Evolutionary conservation across 2,797 vertebrate genomes (phyloP).

Genomic region (Amniataba percoides): DNA sequence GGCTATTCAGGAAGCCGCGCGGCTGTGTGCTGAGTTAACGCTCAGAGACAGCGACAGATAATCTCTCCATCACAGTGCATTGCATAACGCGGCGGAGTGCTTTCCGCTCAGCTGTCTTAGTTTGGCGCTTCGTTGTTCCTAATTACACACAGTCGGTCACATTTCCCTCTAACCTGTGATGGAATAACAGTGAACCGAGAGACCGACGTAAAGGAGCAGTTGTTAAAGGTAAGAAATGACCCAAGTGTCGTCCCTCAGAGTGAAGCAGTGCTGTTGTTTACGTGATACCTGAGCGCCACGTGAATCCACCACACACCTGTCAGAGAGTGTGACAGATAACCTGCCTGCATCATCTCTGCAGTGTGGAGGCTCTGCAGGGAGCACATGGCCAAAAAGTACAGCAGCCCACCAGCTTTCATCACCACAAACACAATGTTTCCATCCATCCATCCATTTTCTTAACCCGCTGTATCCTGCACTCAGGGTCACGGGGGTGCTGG

Average conservation of each 20-base stretch:
- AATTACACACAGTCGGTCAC: not conserved
- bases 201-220: constrained; percentile 26
- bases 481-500: no score
- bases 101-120: not conserved
- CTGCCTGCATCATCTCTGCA: not conserved
- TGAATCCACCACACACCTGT: not conserved
- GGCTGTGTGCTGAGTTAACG: not conserved
- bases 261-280: not conserved
- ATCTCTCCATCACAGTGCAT: constrained; percentile 1
- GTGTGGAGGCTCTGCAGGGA: not conserved
- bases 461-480: no score
- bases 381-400: no score
- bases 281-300: not conserved
- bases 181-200: constrained; percentile 33
- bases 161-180: not conserved
- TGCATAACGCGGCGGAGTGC: not conserved
- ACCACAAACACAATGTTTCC: not conserved
- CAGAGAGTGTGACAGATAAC: not conserved
- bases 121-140: not conserved
- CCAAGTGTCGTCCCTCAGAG: not conserved
- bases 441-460: no score
- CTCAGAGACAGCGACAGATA: constrained; percentile 2
- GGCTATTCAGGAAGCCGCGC: not conserved
- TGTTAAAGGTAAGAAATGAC: constrained; percentile 60
- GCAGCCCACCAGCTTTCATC: no score